Evolutionary conservation across 1,140 invertebrate genomes (phyloP), one percentile per base, ranked within the genome.

Genomic region (Nasonia giraulti): DNA sequence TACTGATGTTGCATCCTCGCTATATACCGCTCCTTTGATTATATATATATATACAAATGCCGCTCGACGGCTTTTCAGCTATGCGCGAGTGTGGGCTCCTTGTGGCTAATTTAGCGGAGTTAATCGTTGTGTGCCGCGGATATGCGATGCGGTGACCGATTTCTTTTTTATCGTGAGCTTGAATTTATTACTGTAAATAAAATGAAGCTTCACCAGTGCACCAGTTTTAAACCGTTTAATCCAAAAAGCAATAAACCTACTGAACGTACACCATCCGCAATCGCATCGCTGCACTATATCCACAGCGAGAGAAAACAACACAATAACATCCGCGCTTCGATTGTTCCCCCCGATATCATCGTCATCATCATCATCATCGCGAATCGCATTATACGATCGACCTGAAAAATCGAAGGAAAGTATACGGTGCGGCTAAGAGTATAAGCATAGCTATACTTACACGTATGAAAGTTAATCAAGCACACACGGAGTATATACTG

Each of bases 321-420:
- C 33, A 37, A 37, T 62, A 62, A 62, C 14, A n/a, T 62, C 55
- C 6, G 17, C 55, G 68, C 20, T 75, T 75, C 73, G 5, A 75
- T 75, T 75, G 73, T 75, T 75, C 37, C 2, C 20, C 20, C 55
- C 1, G 14, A n/a, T 62, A 62, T 62, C 55, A 62, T 6, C 55
- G 55, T 37, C 33, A 6, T 20, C 55, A n/a, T 62, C 55, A n/a
- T 62, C 55, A n/a, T 31, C 37, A 20, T 17, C 37, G 73, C 37
- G 33, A 44, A 40, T 37, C 33, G 14, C 33, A 74, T 40, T 20
- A 62, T 40, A 37, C 33, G 33, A n/a, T 77, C 44, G 75, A 77
- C 75, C 75, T 77, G 44, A 77, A 77, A 77, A 77, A 77, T 77
- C 44, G 8, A 8, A 77, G n/a, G 75, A 77, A 77, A 77, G 75